Conservation (phyloP, 2,797 vertebrate species). For the Urocyon cinereoargenteus region DNA sequence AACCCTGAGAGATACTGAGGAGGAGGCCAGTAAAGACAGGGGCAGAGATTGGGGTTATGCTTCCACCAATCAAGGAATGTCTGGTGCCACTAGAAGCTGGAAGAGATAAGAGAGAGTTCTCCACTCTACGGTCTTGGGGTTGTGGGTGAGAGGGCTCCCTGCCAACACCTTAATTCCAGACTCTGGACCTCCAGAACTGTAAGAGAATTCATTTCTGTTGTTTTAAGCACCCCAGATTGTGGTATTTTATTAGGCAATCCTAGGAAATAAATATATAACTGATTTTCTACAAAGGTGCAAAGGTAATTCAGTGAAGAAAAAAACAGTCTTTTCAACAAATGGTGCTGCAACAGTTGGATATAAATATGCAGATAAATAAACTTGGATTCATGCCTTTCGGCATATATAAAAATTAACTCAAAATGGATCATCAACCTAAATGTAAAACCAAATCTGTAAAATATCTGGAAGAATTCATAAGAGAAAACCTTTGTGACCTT, state of each 20-base stretch:
- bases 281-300: not conserved
- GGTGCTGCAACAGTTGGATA: not conserved
- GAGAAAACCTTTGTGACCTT: not conserved
- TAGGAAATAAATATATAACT: not conserved
- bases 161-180: not conserved
- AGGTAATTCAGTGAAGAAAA: not conserved
- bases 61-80: not conserved
- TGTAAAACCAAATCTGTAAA: not conserved
- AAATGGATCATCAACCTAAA: not conserved
- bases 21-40: not conserved
- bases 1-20: not conserved
- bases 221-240: not conserved
- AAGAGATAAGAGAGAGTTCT: not conserved
- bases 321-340: not conserved
- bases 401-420: slow-evolving; percentile 18
- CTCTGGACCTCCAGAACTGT: not conserved
- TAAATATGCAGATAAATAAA: not conserved
- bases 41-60: not conserved
- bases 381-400: not conserved
- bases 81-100: not conserved
- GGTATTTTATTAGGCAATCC: not conserved
- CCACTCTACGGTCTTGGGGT: too few species aligned
- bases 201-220: not conserved
- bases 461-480: not conserved
- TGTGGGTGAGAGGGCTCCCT: not conserved